Evolutionary conservation across 2,113 vertebrate genomes (phyloP).

Genomic region (Mesocricetus auratus): DNA sequence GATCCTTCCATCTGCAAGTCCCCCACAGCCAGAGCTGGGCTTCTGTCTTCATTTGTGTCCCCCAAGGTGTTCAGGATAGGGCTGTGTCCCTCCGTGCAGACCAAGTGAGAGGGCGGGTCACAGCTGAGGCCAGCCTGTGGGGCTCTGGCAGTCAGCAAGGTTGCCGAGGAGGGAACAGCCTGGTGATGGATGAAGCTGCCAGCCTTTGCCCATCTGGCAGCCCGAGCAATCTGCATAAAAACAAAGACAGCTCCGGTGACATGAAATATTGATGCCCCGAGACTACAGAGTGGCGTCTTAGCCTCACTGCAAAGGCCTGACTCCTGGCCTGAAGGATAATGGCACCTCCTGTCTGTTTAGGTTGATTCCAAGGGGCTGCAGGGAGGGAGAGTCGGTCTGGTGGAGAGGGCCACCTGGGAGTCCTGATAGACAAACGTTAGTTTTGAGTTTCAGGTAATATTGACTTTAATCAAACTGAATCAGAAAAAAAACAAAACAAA

Average conservation of each 20-base stretch:
- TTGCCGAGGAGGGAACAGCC: slow-evolving; percentile 55
- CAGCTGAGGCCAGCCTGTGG: slow-evolving; percentile 19
- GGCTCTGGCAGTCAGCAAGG: slow-evolving; percentile 31
- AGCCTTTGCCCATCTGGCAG: slow-evolving; percentile 79
- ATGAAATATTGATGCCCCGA: slow-evolving; percentile 83
- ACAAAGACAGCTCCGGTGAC: slow-evolving; percentile 77
- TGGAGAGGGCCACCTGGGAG: neutral
- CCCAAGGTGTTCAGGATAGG: neutral
- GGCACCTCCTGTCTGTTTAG: slow-evolving; percentile 49
- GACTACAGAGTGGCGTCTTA: slow-evolving; percentile 45
- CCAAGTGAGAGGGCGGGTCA: neutral
- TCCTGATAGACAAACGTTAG: neutral
- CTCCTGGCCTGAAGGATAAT: neutral
- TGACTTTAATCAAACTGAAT: slow-evolving; percentile 49
- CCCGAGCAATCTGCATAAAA: slow-evolving; percentile 75
- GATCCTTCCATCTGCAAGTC: neutral
- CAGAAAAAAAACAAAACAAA: neutral
- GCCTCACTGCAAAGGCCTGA: neutral
- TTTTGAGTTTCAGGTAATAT: slow-evolving; percentile 57
- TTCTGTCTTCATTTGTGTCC: neutral
- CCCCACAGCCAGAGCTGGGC: neutral
- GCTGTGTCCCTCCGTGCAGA: neutral
- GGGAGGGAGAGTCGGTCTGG: neutral
- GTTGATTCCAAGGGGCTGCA: slow-evolving; percentile 2
- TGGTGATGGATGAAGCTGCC: slow-evolving; percentile 61